Conservation (phyloP, 2,797 vertebrate species). For the Neostethus bicornis region DNA sequence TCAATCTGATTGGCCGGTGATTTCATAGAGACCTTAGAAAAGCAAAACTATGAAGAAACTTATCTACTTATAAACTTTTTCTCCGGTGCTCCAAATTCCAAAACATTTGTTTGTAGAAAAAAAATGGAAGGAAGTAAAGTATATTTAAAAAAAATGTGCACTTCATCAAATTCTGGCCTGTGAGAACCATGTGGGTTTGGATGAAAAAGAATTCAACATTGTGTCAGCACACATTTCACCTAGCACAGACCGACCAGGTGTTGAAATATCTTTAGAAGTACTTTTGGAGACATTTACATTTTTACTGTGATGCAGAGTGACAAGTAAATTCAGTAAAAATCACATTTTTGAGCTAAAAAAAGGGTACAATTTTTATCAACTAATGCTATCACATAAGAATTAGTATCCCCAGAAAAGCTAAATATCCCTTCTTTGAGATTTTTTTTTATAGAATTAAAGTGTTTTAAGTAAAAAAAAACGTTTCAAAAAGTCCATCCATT, state of each 20-base stretch:
- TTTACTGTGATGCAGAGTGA: conserved; percentile 28
- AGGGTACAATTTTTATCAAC: no score
- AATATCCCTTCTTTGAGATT: no score
- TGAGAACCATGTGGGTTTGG: neutral
- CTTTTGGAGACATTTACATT: conserved; percentile 24
- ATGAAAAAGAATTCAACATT: conserved; percentile 28
- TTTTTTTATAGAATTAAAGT: no score
- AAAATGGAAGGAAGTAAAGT: conserved; percentile 12
- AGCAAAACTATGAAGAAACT: no score
- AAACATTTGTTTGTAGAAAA: conserved; percentile 20
- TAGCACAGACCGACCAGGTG: conserved; percentile 23
- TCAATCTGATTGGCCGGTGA: no score
- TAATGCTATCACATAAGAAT: no score
- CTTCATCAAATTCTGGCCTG: conserved; percentile 3
- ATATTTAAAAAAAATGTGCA: conserved; percentile 11
- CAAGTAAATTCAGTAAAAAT: conserved; percentile 2
- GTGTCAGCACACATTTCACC: conserved; percentile 22
- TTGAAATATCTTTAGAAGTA: conserved; percentile 39
- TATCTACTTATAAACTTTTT: conserved; percentile 1
- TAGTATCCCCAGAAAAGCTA: no score
- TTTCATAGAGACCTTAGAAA: no score
- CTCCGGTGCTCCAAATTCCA: conserved; percentile 13
- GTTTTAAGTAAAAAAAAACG: no score
- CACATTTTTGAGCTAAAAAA: no score
- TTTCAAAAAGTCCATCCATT: conserved; percentile 4